Evolutionary conservation across 2,888 invertebrate genomes (phyloP), one percentile per base, ranked within the genome.

Genomic region (Sycophila texana): DNA sequence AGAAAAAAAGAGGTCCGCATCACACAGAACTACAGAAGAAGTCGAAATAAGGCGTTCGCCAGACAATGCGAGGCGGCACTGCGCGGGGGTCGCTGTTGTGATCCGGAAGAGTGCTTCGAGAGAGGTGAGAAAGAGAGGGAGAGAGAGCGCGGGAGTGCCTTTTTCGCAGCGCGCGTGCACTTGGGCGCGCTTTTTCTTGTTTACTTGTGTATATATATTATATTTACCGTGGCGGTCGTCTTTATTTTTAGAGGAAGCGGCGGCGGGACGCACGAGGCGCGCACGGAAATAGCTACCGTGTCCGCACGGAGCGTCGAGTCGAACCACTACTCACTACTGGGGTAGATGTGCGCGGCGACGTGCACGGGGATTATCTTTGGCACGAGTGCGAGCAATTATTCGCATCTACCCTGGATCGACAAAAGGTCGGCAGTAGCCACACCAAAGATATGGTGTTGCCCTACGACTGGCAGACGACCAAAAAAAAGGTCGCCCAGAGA

Each of bases 391-490:
- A 22, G 51, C 22, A 30, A 10, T 0, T 1, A 18, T 22, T 61
- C 67, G 7, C 49, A n/a, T 49, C 51, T 30, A 16, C 58, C 47
- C 79, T 79, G 79, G 79, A 79, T 71, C 66, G 47, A 49, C 61
- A 76, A 66, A 79, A 72, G 67, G 20, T 49, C 60, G 55, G 22
- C 72, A 61, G 55, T 49, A 26, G 58, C 72, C 75, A 75, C 47
- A 79, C 14, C 22, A 57, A 53, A 71, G 67, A 66, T 75, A 93
- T 94, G 90, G 92, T 92, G 85, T 91, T 91, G 78, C 92, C 93
- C 22, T 93, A 92, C 81, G 96, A 96, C 88, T 96, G 96, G 96
- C 96, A 96, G 90, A 92, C 94, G 77, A 93, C 93, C 81, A 94
- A 94, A 85, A 93, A 94, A 68, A 93, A 94, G 86, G 92, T 96